Conservation (phyloP, 2,113 vertebrate species). For the Calonectris borealis region DNA sequence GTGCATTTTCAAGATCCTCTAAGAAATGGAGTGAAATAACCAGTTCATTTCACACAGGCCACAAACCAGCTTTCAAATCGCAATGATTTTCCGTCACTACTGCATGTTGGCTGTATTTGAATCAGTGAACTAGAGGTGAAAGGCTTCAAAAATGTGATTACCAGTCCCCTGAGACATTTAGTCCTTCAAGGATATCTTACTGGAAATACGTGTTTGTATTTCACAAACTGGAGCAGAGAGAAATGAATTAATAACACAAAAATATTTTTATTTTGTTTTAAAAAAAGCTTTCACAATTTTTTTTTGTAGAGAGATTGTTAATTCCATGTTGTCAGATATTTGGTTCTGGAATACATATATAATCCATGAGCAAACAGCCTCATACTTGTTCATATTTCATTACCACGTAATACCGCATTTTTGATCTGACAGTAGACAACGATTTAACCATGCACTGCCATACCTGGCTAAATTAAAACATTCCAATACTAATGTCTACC, state of each 20-base stretch:
- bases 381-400: not conserved
- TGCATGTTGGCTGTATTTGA: conserved; percentile 17
- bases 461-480: not conserved
- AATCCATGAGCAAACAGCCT: not conserved
- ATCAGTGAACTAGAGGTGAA: conserved; percentile 44
- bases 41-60: not conserved
- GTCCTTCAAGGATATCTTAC: not conserved
- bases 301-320: not conserved
- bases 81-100: conserved; percentile 41
- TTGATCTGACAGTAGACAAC: not conserved
- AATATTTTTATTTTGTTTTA: not conserved
- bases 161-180: not conserved
- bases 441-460: not conserved
- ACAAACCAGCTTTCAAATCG: conserved; percentile 26
- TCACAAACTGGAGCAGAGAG: not conserved
- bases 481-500: not conserved
- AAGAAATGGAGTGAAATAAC: conserved; percentile 6
- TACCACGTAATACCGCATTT: not conserved
- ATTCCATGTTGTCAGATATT: not conserved
- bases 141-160: conserved; percentile 40
- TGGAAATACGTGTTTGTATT: not conserved
- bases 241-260: not conserved
- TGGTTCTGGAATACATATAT: not conserved
- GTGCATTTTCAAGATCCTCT: not conserved
- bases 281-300: not conserved